Base-by-base conservation (phyloP, 2,888 invertebrate species). In the Eustalomyia histrio region DNA sequence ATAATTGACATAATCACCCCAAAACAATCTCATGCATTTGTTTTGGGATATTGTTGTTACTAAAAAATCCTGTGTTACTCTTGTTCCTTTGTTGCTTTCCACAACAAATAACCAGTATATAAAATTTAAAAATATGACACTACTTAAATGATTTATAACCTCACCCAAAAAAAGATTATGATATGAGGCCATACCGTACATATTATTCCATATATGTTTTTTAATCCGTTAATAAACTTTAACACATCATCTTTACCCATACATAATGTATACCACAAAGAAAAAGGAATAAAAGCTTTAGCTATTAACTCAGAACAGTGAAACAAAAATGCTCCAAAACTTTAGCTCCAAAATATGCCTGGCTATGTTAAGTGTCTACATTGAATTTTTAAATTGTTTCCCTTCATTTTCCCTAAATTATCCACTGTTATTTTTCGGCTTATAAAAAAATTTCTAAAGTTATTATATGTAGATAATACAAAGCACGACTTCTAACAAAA, bases 1-100 rank as follows among this genome's bases (percentile, higher is more conserved):
- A 74, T 81, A 81, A 81, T 81, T 81, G 81, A 78, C 81, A 78
- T 81, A 81, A 81, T 81, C 81, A 67, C 69, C 78, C 78, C 61
- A 81, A 81, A 81, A 81, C 69, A 71, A 81, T 81, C 81, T 81
- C 81, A 81, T 74, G 81, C 71, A 65, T 75, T 78, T 74, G n/a
- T 65, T 16, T 39, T 9, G 17, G 57, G 57, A 69, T 74, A 9
- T 53, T 21, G 39, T 55, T 68, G 50, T 39, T 64, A 29, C 61
- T 53, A 75, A 55, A n/a, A 29, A 29, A 16, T 68, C 50, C 39
- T 57, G 61, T 63, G 12, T 55, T 29, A 29, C 7, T 29, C 7
- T 29, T 55, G 55, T 57, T 50, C 17, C 35, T 64, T 39, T 16
- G 12, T 33, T 29, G 6, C 4, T 2, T 21, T 5, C 6, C 14